Percentiles rank a stretch among this genome's conserved stretches.
These are phyloP conservation scores for Drosophila niveifrons DNA, from an alignment of 2,888 invertebrate species.

Conservation along the genomic window DNA sequence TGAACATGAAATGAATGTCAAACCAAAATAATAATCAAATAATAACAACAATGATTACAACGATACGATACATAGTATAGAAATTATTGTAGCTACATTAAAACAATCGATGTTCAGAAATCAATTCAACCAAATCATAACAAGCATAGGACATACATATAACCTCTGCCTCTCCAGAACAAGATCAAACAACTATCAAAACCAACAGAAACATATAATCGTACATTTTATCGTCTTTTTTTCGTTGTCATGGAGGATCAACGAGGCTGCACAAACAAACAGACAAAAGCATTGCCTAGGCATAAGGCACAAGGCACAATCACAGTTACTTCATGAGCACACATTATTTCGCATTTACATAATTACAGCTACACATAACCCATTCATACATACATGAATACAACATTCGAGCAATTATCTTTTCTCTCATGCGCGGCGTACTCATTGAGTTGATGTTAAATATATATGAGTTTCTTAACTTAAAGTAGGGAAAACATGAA, in stretches of 20 bases:
- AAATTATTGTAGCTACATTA: constrained; percentile 27
- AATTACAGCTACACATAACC: constrained; percentile 25
- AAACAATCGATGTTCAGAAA: constrained; percentile 35
- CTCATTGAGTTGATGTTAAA: constrained; percentile 77
- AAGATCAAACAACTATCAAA: constrained; percentile 31
- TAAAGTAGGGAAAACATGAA: constrained; percentile 59
- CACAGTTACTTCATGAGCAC: constrained; percentile 11
- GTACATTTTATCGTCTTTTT: constrained; percentile 54
- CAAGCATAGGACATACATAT: constrained; percentile 80
- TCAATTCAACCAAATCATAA: constrained; percentile 66
- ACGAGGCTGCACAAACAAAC: constrained; percentile 25
- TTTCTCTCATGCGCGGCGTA: constrained; percentile 62
- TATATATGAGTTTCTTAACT: constrained; percentile 72
- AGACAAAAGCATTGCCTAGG: constrained; percentile 24
- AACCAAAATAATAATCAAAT: constrained; percentile 4
- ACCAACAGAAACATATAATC: constrained; percentile 20
- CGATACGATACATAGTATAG: constrained; percentile 37
- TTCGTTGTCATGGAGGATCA: constrained; percentile 55
- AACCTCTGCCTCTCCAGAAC: constrained; percentile 37
- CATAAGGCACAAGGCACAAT: constrained; percentile 19
- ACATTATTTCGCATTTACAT: constrained; percentile 11
- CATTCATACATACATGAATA: constrained; percentile 32
- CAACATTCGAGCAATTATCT: constrained; percentile 36
- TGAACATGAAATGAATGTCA: constrained; percentile 20
- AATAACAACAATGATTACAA: constrained; percentile 29